Percentiles rank a stretch among this genome's conserved stretches.
Conservation (phyloP, 2,888 invertebrate species). For the Sinotaia quadrata region DNA sequence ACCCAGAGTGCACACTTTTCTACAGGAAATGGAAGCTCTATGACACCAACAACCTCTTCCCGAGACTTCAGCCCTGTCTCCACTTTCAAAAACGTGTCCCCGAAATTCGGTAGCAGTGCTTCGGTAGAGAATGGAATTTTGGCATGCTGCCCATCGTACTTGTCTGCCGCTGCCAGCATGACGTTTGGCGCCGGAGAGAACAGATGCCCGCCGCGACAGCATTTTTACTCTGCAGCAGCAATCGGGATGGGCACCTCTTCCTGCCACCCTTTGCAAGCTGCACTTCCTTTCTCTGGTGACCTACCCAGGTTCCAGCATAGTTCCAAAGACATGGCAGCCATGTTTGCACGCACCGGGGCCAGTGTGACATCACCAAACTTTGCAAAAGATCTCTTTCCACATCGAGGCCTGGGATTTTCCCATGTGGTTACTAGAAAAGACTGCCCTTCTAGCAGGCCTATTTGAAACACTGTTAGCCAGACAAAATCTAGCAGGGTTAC, state of each 20-base stretch:
- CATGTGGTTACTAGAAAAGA: not conserved
- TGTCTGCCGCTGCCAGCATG: not conserved
- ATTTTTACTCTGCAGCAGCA: not conserved
- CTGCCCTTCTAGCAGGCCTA: too few species aligned
- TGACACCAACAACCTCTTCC: not conserved
- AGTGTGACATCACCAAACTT: not conserved
- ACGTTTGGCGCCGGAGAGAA: not conserved
- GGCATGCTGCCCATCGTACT: not conserved
- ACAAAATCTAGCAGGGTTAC: too few species aligned
- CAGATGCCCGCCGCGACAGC: too few species aligned
- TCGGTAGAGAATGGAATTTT: conserved; percentile 6
- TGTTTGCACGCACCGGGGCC: not conserved
- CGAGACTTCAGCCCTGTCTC: conserved; percentile 9
- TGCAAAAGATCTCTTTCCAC: not conserved
- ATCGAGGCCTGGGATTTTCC: not conserved
- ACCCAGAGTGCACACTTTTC: not conserved
- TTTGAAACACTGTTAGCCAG: too few species aligned
- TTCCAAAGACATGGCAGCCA: conserved; percentile 8
- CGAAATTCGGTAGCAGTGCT: not conserved
- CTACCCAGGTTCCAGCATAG: conserved; percentile 6
- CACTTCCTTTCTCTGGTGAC: conserved; percentile 12
- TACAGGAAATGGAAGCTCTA: not conserved
- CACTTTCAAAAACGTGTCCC: conserved; percentile 2
- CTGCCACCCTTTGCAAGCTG: not conserved
- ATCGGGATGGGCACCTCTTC: not conserved